Percentiles rank a stretch among this genome's conserved stretches.
Conservation (phyloP, 2,113 vertebrate species). For the Corythaixoides concolor region DNA sequence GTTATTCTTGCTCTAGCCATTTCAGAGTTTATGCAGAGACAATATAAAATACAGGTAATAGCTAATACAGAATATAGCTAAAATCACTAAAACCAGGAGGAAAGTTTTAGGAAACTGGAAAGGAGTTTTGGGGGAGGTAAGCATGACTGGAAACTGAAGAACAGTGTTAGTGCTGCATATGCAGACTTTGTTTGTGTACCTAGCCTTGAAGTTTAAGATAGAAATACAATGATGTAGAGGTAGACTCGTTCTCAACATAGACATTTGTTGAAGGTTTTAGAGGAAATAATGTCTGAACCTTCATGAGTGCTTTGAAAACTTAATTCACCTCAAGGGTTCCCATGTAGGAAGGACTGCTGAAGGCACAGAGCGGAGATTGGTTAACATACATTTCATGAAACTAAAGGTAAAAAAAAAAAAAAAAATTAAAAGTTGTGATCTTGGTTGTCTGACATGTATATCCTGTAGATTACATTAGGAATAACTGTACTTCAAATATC, state of each 20-base stretch:
- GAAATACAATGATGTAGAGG: background rate
- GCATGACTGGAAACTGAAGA: background rate
- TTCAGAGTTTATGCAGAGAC: background rate
- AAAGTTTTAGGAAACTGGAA: background rate
- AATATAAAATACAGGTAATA: background rate
- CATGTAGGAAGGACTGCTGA: background rate
- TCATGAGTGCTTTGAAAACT: background rate
- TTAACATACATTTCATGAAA: background rate
- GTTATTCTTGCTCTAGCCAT: background rate
- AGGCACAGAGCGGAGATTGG: background rate
- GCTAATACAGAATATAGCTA: background rate
- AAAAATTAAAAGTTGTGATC: too few relatives aligned
- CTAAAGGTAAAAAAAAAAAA: background rate
- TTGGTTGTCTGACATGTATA: background rate
- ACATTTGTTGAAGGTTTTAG: background rate
- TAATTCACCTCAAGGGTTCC: background rate
- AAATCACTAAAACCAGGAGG: background rate
- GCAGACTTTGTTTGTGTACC: background rate
- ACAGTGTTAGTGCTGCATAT: background rate
- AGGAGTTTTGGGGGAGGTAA: background rate
- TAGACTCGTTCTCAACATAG: background rate
- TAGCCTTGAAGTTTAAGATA: background rate
- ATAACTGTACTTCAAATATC: background rate
- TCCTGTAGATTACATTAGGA: background rate
- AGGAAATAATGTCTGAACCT: background rate